These are phyloP conservation scores for Crocuta crocuta DNA, from an alignment of 2,113 vertebrate genomes.

Conservation along the genomic window DNA sequence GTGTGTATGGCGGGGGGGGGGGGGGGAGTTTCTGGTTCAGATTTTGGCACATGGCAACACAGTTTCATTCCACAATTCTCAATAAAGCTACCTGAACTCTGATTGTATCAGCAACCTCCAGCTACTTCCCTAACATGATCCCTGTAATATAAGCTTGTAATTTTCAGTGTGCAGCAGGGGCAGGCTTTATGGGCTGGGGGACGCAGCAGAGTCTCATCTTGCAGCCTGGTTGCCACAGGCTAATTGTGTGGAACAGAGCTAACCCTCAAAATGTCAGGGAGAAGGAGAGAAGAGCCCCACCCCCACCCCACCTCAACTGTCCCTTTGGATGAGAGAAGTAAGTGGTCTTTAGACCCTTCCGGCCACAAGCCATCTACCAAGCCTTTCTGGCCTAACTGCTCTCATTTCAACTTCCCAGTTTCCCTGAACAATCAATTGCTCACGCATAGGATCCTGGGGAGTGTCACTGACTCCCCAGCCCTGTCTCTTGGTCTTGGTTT, in stretches of 20 bases:
- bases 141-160: conserved; percentile 86
- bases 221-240: conserved; percentile 84
- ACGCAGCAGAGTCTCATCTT: conserved; percentile 82
- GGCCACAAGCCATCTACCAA: rapidly evolving
- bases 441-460: too few relatives aligned
- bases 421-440: not conserved
- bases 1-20: too few relatives aligned
- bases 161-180: conserved; percentile 82
- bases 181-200: conserved; percentile 83
- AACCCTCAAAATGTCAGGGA: conserved; percentile 85
- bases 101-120: conserved; percentile 84
- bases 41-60: conserved; percentile 71
- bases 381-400: not conserved
- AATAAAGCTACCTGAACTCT: conserved; percentile 85
- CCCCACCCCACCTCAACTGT: not conserved
- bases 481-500: not conserved
- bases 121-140: conserved; percentile 83
- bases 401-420: not conserved
- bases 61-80: conserved; percentile 84
- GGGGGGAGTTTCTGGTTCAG: conserved; percentile 76
- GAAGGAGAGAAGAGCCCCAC: conserved; percentile 72
- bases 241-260: conserved; percentile 84
- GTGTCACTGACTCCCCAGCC: too few relatives aligned
- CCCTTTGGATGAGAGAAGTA: conserved; percentile 33
- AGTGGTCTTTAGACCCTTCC: not conserved